Evolutionary conservation across 1,140 invertebrate genomes (phyloP), one percentile per base, ranked within the genome.

Genomic region (Cydia splendana): DNA sequence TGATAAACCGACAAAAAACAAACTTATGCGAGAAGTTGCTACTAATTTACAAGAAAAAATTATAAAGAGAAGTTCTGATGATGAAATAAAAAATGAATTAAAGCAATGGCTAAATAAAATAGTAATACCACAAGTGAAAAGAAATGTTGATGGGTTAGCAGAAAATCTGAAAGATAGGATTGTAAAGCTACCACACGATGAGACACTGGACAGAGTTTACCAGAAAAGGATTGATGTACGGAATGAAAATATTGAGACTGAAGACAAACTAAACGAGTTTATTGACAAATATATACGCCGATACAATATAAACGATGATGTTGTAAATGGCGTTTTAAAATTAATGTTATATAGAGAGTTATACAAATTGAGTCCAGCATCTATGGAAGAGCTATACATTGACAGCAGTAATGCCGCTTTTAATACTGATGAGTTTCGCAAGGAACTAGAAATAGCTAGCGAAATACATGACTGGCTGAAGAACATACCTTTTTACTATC

Each of bases 401-500:
- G 28, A 67, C 38, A 38, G 75, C 76, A 13, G 51, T 13, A 73
- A 81, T 20, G 65, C 79, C 0, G 42, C 30, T 13, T 78, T 81
- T n/a, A 42, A 45, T 10, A 74, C 78, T 4, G 75, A 79, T 4
- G 81, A 80, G 65, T 81, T 87, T 53, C 65, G 65, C 5, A 80
- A 75, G 67, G 85, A 87, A 73, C 77, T 87, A 18, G 77, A 85
- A 73, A 84, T 85, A 65, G 83, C 85, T 38, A 85, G 80, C n/a
- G 62, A 80, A 20, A 80, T 88, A 75, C 82, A 82, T 13, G 83
- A 88, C 48, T 86, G 85, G 81, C 74, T 88, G 13, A 85, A 81
- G 20, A 78, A 76, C 34, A 76, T 88, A 74, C 87, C 87, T 5
- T 78, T 87, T 24, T 65, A 81, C 34, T 38, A 79, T 67, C 78